These are phyloP conservation scores for Labrus mixtus DNA, from an alignment of 2,113 vertebrate genomes.

Conservation along the genomic window DNA sequence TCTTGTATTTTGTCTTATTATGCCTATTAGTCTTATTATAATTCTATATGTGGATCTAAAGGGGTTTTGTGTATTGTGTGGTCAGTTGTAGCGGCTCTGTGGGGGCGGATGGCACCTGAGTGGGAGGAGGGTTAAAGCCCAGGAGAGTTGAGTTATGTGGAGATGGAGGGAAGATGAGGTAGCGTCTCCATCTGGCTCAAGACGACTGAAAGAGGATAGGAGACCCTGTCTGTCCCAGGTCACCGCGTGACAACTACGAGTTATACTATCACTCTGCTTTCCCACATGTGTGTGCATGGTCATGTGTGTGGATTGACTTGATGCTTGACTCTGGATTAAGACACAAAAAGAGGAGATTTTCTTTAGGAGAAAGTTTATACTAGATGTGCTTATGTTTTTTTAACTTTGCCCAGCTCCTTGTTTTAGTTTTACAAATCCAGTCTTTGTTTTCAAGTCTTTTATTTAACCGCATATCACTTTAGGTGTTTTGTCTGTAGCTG, in stretches of 20 bases:
- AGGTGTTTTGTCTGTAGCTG: conserved; percentile 36
- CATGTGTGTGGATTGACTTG: neutral
- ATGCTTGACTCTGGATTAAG: neutral
- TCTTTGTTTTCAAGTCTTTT: neutral
- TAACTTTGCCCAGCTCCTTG: neutral
- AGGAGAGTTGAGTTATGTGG: conserved; percentile 48
- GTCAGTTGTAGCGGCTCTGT: conserved; percentile 9
- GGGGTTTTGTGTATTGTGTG: neutral
- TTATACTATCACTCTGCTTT: conserved; percentile 34
- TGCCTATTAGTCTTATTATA: neutral
- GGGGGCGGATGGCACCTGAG: conserved; percentile 48
- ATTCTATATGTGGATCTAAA: neutral
- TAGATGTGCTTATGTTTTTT: neutral
- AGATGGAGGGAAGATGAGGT: conserved; percentile 69
- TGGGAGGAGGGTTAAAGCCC: conserved; percentile 40
- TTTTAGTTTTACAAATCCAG: neutral
- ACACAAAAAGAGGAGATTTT: neutral
- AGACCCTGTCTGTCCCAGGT: conserved; percentile 45
- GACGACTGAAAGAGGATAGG: conserved; percentile 74
- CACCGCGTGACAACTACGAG: conserved; percentile 26
- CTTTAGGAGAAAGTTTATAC: neutral
- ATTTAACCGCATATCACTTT: conserved; percentile 17
- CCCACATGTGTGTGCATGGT: neutral
- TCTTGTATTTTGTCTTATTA: neutral
- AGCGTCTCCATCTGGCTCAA: conserved; percentile 68